phyloP scores from a whole-genome alignment of 1,140 invertebrate species.

The Drosophila littoralis region DNA sequence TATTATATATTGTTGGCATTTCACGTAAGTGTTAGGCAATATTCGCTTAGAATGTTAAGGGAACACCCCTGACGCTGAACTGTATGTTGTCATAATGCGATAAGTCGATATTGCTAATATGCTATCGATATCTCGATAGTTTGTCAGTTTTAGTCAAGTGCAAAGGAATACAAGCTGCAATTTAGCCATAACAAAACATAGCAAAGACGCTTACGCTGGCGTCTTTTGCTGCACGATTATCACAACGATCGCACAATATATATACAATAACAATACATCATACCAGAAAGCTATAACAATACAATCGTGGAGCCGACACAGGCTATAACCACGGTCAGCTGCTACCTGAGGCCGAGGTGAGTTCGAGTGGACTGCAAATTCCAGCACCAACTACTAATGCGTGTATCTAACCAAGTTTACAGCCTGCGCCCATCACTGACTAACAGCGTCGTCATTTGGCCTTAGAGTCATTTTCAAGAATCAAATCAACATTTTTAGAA shows the following conservation, averaged over 20 bases:
- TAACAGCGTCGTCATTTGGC: constrained; percentile 26
- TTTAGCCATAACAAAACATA: constrained; percentile 40
- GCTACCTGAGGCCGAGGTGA: constrained; percentile 38
- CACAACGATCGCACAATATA: neutral
- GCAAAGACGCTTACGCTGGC: constrained; percentile 28
- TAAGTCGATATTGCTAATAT: neutral
- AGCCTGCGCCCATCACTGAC: constrained; percentile 29
- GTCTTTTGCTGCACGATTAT: constrained; percentile 21
- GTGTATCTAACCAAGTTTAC: constrained; percentile 44
- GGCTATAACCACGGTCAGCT: constrained; percentile 41
- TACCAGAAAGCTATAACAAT: constrained; percentile 5
- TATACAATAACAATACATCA: neutral
- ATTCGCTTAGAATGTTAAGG: neutral
- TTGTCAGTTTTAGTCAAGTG: constrained; percentile 13
- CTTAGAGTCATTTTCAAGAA: constrained; percentile 10
- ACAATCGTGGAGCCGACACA: constrained; percentile 33
- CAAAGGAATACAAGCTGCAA: constrained; percentile 30
- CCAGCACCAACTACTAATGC: constrained; percentile 28
- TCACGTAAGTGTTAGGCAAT: too few relatives aligned
- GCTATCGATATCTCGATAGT: constrained; percentile 26
- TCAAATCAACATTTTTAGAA: neutral
- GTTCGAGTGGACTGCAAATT: constrained; percentile 28
- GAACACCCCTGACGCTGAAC: neutral
- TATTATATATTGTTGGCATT: neutral
- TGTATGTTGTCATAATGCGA: neutral